Evolutionary conservation across 2,888 invertebrate genomes (phyloP).

Genomic region (Coremacera marginata): DNA sequence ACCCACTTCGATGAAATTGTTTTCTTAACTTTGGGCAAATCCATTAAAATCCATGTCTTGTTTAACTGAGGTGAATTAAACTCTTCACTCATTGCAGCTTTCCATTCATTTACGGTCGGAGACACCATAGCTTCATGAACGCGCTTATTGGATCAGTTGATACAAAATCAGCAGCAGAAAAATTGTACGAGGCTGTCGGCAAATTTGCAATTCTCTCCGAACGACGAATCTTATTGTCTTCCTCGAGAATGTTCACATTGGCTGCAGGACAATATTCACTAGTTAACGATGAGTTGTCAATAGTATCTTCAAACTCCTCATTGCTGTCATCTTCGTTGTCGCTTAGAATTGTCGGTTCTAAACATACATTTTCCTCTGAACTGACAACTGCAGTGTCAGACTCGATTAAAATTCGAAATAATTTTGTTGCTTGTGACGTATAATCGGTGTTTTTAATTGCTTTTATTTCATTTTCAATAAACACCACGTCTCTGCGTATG

Average conservation of each 20-base stretch:
- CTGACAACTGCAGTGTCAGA: too few relatives aligned
- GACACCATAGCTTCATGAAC: not conserved
- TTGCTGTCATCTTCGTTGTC: too few relatives aligned
- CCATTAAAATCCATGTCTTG: slow-evolving; percentile 28
- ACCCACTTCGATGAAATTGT: slow-evolving; percentile 37
- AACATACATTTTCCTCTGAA: too few relatives aligned
- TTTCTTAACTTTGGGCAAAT: slow-evolving; percentile 31
- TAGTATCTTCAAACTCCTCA: too few relatives aligned
- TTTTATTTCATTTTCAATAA: slow-evolving; percentile 36
- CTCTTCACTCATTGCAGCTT: slow-evolving; percentile 17
- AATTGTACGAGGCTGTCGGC: too few relatives aligned
- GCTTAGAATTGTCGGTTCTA: too few relatives aligned
- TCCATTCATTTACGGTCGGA: slow-evolving; percentile 26
- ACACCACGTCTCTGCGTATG: slow-evolving; percentile 41
- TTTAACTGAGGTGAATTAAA: slow-evolving; percentile 21
- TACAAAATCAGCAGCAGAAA: not conserved
- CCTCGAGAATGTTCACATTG: not conserved
- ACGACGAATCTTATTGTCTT: not conserved
- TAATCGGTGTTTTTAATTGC: not conserved
- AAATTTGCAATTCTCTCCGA: too few relatives aligned
- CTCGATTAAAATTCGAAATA: too few relatives aligned
- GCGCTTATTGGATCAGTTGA: slow-evolving; percentile 6
- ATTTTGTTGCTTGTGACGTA: too few relatives aligned
- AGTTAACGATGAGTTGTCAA: too few relatives aligned
- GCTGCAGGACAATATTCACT: not conserved